Evolutionary conservation across 1,140 invertebrate species (phyloP).

Genomic region (Drosophila littoralis): DNA sequence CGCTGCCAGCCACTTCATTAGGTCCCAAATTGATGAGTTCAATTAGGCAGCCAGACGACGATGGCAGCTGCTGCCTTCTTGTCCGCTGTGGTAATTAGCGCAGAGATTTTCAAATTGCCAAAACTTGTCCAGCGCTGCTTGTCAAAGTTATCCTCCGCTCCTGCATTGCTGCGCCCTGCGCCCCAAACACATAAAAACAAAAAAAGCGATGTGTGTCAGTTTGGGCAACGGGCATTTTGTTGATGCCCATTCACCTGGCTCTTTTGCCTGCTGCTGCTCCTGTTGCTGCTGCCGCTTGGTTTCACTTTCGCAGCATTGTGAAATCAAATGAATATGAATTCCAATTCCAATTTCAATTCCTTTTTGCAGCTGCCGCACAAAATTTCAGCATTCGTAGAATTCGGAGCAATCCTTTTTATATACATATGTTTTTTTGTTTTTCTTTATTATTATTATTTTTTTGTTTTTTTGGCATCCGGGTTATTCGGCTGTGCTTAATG

Average conservation of each 20-base stretch:
- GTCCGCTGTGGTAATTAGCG: constrained; percentile 68
- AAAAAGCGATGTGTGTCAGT: constrained; percentile 54
- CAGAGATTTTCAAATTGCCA: constrained; percentile 84
- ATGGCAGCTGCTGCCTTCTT: constrained; percentile 16
- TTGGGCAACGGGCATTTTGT: constrained; percentile 24
- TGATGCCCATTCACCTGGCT: constrained; percentile 49
- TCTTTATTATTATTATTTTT: constrained; percentile 2
- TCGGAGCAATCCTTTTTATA: constrained; percentile 47
- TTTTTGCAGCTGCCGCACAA: constrained; percentile 69
- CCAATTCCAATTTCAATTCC: constrained; percentile 42
- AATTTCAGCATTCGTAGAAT: constrained; percentile 70
- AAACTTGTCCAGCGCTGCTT: constrained; percentile 66
- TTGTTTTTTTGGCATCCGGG: constrained; percentile 22
- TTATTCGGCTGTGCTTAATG: constrained; percentile 73
- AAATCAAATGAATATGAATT: constrained; percentile 81
- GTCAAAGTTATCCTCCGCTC: constrained; percentile 4
- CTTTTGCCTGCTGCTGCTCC: constrained; percentile 5
- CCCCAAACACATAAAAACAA: neutral
- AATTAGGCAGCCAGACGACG: constrained; percentile 73
- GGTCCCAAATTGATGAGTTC: constrained; percentile 79
- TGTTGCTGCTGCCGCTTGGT: constrained; percentile 32
- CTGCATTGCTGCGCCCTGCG: neutral
- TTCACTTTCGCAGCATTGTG: constrained; percentile 80
- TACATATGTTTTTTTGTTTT: constrained; percentile 38
- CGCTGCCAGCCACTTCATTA: constrained; percentile 75